Evolutionary conservation across 64 coral and sea anemone genomes (phyloP), one percentile per base, ranked within the genome.

Genomic region (Montipora efflorescens): DNA sequence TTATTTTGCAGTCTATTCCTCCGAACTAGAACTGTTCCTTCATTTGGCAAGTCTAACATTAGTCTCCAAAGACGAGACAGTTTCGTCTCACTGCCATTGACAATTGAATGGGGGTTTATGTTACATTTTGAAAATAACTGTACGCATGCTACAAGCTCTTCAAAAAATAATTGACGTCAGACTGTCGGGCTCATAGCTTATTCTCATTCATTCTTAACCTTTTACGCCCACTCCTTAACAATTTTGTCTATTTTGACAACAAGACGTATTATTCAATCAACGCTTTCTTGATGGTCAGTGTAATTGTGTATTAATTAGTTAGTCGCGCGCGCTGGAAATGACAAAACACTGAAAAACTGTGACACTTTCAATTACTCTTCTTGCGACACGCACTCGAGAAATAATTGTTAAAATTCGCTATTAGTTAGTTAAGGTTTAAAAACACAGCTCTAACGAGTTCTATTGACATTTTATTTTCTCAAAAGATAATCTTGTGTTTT

Each of bases 271-370:
- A 84, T 69, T 84, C 81, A 18, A 71, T 86, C 82, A 86, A 50
- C 82, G 66, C 64, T 71, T 21, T 86, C 43, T 20, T 50, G 16
- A 84, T 67, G 28, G 13, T 9, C 7, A 36, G 9, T 19, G 58
- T 84, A 82, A 84, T 84, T 16, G 59, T 67, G 67, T 67, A 68
- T 84, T 68, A 84, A 84, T 86, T 86, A 72, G 46, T 16, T 19
- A 5, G 59, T 78, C 76, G 58, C 36, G 81, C 67, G 59, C 7
- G 13, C 15, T 71, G 25, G 36, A 36, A 36, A 22, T 64, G 66
- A 71, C 64, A 71, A 44, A 86, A 71, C 6, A 57, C 7, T 8
- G 11, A 8, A 57, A 57, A 57, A 57, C 53, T 57, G 6, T 8
- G 53, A 57, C 53, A 11, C 53, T 57, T 57, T 36, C 36, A 57